These are phyloP conservation scores for Pipa parva DNA, from an alignment of 2,113 vertebrate genomes.

Conservation along the genomic window DNA sequence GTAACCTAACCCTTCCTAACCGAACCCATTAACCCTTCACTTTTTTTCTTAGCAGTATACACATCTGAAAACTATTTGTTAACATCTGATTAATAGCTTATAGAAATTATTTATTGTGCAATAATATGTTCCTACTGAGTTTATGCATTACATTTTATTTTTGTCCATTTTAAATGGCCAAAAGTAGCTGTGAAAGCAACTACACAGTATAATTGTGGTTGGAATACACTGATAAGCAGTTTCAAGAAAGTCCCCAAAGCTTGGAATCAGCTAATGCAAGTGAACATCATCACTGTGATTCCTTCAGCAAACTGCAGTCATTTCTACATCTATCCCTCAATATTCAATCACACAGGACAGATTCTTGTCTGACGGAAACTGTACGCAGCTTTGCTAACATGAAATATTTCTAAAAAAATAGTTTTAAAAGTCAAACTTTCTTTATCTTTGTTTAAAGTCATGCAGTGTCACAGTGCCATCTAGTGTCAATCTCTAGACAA, in stretches of 20 bases:
- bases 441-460: not conserved
- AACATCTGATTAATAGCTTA: no score
- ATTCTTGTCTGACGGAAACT: conserved; percentile 9
- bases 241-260: not conserved
- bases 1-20: no score
- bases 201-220: not conserved
- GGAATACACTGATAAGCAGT: not conserved
- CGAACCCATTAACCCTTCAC: no score
- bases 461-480: conserved; percentile 25
- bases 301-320: not conserved
- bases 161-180: not conserved
- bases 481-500: no score
- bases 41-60: no score
- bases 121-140: no score
- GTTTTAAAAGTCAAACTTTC: conserved; percentile 18
- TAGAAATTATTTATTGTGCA: no score
- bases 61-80: no score
- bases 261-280: not conserved
- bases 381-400: not conserved
- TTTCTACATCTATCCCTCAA: not conserved
- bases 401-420: conserved; percentile 7
- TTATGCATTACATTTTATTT: no score
- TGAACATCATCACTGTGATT: not conserved
- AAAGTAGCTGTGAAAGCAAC: not conserved
- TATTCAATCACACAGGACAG: conserved; percentile 11